These are phyloP conservation scores for Pristionchus fissidentatus DNA, from an alignment of 2,888 invertebrate species.

Conservation along the genomic window DNA sequence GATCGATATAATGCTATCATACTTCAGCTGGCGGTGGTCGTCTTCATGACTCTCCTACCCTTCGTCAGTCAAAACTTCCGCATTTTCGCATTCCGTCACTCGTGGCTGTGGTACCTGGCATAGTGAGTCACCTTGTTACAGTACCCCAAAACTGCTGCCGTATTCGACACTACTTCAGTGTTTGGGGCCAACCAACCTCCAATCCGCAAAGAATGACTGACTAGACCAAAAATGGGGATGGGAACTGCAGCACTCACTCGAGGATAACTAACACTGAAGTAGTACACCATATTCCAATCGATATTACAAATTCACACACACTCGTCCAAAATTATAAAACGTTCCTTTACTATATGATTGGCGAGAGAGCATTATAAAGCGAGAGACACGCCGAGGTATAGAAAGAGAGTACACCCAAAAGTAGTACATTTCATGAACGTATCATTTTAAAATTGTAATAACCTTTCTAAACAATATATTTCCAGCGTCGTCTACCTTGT, in stretches of 20 bases:
- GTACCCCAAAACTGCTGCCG: too few species aligned
- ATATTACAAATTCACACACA: neutral
- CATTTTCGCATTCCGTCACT: constrained; percentile 4
- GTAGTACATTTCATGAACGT: too few species aligned
- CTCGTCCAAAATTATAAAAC: too few species aligned
- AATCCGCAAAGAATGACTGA: neutral
- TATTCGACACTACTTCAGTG: too few species aligned
- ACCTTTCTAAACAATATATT: neutral
- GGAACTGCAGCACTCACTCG: too few species aligned
- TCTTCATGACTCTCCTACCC: constrained; percentile 69
- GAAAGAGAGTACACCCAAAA: too few species aligned
- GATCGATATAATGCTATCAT: neutral
- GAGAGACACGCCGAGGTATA: too few species aligned
- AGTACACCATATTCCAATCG: too few species aligned
- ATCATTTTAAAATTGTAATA: too few species aligned
- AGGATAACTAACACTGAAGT: too few species aligned
- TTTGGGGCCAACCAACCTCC: too few species aligned
- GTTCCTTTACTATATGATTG: neutral
- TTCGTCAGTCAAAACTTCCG: constrained; percentile 57
- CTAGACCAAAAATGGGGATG: too few species aligned
- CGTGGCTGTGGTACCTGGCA: neutral
- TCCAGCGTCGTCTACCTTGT: neutral
- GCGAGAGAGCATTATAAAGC: neutral
- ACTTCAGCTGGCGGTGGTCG: constrained; percentile 69
- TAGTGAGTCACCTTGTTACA: neutral